Conservation (phyloP, 2,113 vertebrate genomes). For the Mungos mungo region DNA sequence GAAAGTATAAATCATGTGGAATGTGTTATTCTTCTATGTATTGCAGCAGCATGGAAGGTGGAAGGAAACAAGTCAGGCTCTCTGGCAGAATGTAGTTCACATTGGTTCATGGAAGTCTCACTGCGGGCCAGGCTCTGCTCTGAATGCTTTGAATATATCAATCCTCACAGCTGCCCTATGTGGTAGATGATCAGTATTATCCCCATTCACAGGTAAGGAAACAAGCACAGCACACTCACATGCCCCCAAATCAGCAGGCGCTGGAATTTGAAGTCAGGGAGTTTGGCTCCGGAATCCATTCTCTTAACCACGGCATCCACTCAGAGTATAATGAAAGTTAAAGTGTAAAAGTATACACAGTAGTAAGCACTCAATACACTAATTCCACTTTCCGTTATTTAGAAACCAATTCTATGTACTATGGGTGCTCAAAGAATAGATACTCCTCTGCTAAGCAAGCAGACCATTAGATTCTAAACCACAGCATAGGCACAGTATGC, state of each 20-base stretch:
- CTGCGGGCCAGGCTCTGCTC: neutral
- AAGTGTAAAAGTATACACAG: neutral
- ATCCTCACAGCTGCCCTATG: neutral
- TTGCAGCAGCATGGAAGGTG: neutral
- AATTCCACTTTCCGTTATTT: neutral
- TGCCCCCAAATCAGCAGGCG: neutral
- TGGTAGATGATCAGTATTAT: neutral
- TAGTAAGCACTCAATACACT: neutral
- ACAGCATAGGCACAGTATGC: constrained; percentile 5
- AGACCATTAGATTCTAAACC: constrained; percentile 55
- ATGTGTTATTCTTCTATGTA: neutral
- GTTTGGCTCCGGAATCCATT: neutral
- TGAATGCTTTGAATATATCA: neutral
- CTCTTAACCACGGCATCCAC: neutral
- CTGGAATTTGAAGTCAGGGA: neutral
- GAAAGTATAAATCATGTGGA: neutral
- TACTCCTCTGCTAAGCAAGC: constrained; percentile 43
- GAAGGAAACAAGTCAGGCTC: neutral
- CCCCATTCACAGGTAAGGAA: neutral
- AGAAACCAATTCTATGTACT: neutral
- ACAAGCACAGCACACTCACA: neutral
- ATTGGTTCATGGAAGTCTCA: neutral
- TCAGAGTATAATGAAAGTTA: neutral
- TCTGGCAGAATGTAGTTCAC: neutral
- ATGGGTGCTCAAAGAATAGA: neutral